Evolutionary conservation across 2,888 invertebrate genomes (phyloP), one percentile per base, ranked within the genome.

Genomic region (Dicyrtoma fusca): DNA sequence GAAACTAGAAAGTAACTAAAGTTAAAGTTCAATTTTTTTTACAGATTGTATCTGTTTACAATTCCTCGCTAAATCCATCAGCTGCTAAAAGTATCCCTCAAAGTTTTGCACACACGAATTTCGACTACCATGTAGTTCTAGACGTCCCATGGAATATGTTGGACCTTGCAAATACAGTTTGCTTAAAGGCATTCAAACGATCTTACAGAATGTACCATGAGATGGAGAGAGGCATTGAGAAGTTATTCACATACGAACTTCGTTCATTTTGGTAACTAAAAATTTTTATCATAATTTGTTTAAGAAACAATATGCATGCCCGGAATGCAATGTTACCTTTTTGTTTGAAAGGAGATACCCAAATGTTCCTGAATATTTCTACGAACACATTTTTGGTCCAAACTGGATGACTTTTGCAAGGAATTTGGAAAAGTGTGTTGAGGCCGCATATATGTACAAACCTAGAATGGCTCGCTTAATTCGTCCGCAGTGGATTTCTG

Each of bases 61-160:
- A 26, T 5, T 34, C 26, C 11, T 34, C 61, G 3, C 14, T 42
- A 19, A 61, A 17, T 34, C 3, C 3, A 34, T 34, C 34, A 34
- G 34, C 34, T 5, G 34, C 34, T 5, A 34, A 34, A 34, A 34
- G 3, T 34, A 8, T 34, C 4, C 34, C 34, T 34, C 34, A 5
- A 34, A 34, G 34, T 34, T 34, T 34, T 34, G 26, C 1, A 0
- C 53, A 70, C 25, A 21, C 49, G 11, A 64, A 69, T 42, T 44
- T 70, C 11, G 34, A 26, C 17, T 51, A 57, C 1, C 71, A 69
- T 3, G 70, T 74, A 34, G 59, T 77, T 6, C 6, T 74, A 26
- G 77, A 77, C 45, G 62, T 71, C 14, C 66, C 71, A 6, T 77
- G 77, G 77, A 77, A 77, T 42, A 72, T 75, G 75, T 45, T 77